Evolutionary conservation across 92 coral and sea anemone species (phyloP).

Genomic region (Actinostola sp.): DNA sequence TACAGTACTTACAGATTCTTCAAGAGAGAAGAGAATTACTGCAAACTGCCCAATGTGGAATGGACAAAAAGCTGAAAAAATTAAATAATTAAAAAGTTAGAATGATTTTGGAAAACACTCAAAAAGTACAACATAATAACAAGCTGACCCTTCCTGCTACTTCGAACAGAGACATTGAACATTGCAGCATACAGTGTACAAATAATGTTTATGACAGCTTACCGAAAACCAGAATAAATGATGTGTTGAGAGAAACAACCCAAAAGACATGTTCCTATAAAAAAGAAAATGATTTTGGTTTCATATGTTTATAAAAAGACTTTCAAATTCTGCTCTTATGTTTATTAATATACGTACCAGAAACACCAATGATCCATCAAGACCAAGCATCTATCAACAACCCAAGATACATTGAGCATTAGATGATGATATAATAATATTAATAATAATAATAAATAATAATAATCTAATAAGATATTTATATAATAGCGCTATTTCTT

Average conservation of each 20-base stretch:
- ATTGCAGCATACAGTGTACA: too few species aligned
- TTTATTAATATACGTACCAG: slow-evolving; percentile 61
- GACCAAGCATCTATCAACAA: slow-evolving; percentile 87
- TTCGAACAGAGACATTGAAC: neutral
- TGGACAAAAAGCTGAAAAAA: slow-evolving; percentile 91
- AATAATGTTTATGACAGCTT: too few species aligned
- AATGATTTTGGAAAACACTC: too few species aligned
- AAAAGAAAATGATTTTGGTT: neutral
- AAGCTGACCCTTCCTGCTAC: too few species aligned
- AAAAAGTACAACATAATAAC: too few species aligned
- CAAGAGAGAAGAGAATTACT: slow-evolving; percentile 81
- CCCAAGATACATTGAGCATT: neutral
- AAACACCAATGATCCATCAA: slow-evolving; percentile 96
- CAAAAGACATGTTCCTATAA: slow-evolving; percentile 95
- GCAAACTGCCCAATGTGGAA: slow-evolving; percentile 98
- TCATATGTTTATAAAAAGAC: neutral
- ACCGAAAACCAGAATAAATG: slow-evolving; percentile 98
- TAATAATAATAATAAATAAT: too few species aligned
- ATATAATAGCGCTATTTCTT: too few species aligned
- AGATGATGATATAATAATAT: neutral
- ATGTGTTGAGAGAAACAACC: slow-evolving; percentile 97
- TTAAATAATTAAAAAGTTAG: slow-evolving; percentile 1
- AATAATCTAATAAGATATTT: too few species aligned
- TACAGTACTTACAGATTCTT: slow-evolving; percentile 86
- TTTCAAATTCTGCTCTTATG: neutral